These are phyloP conservation scores for Urophycis tenuis DNA, from an alignment of 2,797 vertebrate species.

Conservation along the genomic window DNA sequence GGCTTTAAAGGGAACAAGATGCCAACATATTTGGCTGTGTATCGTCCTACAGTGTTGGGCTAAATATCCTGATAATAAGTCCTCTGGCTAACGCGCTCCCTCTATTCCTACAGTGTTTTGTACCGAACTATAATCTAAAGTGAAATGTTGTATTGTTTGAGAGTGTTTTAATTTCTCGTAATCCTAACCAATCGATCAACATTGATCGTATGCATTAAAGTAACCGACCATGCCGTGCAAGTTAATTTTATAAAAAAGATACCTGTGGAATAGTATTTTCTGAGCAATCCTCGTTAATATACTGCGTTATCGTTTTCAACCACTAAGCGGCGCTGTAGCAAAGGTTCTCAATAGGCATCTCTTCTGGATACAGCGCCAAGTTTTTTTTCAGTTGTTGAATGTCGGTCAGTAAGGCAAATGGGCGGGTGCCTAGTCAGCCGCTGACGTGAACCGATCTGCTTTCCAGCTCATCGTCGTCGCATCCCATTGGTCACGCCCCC, in stretches of 20 bases:
- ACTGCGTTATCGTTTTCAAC: background rate
- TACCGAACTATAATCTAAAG: background rate
- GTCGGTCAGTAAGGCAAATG: constrained; percentile 69
- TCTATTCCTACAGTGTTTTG: background rate
- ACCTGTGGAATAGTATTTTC: background rate
- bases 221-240: background rate
- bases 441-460: constrained; percentile 17
- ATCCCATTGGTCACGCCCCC: constrained; percentile 69
- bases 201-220: background rate
- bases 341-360: background rate
- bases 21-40: background rate
- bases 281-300: background rate
- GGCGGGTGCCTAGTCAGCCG: constrained; percentile 43
- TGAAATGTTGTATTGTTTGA: background rate
- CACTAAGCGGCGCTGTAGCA: background rate
- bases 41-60: too few species aligned
- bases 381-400: constrained; percentile 38
- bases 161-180: background rate
- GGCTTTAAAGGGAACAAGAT: background rate
- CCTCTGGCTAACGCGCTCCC: too few species aligned
- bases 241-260: background rate
- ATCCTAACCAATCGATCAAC: background rate
- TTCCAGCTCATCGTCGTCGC: constrained; percentile 11
- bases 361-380: background rate
- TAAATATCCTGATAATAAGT: background rate